Percentiles rank a stretch among this genome's conserved stretches.
phyloP scores from a whole-genome alignment of 2,797 vertebrate species.

The Sebastolobus altivelis region DNA sequence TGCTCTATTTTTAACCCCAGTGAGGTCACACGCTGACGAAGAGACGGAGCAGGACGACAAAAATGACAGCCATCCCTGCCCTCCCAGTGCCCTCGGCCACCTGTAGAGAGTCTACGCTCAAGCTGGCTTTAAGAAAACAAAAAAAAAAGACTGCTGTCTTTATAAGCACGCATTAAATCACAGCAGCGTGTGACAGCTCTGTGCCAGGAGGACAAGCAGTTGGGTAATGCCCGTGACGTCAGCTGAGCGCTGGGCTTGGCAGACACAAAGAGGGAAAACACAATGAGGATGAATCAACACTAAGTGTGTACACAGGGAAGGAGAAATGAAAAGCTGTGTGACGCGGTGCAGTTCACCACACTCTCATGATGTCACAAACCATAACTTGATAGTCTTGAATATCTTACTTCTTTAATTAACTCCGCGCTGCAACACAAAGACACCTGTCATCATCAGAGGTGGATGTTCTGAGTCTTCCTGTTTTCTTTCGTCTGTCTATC shows the following conservation, averaged over 20 bases:
- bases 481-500: conserved; percentile 29
- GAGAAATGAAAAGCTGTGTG: conserved; percentile 30
- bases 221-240: conserved; percentile 52
- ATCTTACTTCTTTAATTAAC: neutral
- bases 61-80: conserved; percentile 54
- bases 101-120: conserved; percentile 1
- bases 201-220: conserved; percentile 23
- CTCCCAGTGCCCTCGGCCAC: conserved; percentile 29
- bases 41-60: conserved; percentile 41
- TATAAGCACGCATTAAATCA: conserved; percentile 22
- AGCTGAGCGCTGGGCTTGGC: conserved; percentile 41
- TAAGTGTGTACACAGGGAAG: conserved; percentile 33
- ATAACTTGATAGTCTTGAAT: neutral
- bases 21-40: conserved; percentile 67
- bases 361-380: neutral
- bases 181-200: conserved; percentile 34
- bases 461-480: conserved; percentile 31
- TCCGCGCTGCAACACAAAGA: neutral
- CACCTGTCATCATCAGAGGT: neutral
- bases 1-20: conserved; percentile 75
- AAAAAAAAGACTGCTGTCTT: neutral
- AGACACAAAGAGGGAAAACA: conserved; percentile 40
- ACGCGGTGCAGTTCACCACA: neutral
- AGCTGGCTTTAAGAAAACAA: conserved; percentile 16
- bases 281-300: conserved; percentile 36